phyloP scores from a whole-genome alignment of 2,797 vertebrate genomes.

The Phalloptychus januarius region DNA sequence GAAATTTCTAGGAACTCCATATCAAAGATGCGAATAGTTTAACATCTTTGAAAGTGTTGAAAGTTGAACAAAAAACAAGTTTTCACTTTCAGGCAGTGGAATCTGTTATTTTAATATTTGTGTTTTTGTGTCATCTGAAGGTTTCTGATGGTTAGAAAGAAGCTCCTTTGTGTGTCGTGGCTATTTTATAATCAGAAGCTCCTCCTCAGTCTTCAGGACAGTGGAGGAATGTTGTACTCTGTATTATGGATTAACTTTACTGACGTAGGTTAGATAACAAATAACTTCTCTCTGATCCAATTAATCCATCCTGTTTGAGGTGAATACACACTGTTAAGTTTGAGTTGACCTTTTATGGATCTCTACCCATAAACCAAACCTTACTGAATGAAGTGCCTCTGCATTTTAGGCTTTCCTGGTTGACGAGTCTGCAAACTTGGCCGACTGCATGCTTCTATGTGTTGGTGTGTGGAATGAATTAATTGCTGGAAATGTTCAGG shows the following conservation, averaged over 20 bases:
- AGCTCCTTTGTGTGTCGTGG: not conserved
- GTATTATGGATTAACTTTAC: conserved; percentile 15
- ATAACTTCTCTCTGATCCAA: not conserved
- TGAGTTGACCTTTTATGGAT: not conserved
- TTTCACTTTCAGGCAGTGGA: not conserved
- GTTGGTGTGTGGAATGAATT: not conserved
- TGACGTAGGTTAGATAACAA: not conserved
- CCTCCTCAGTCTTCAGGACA: not conserved
- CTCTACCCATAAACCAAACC: not conserved
- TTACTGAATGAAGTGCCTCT: not conserved
- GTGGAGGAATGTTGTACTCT: conserved; percentile 5
- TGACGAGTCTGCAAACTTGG: conserved; percentile 1
- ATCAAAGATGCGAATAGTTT: not conserved
- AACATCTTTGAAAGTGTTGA: too few relatives aligned
- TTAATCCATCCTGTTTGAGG: not conserved
- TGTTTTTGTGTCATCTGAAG: conserved; percentile 11
- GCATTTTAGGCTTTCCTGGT: not conserved
- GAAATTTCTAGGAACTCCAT: not conserved
- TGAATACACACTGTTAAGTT: not conserved
- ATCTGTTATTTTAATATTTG: not conserved
- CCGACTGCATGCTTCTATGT: not conserved
- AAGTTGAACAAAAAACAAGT: not conserved
- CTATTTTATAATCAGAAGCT: conserved; percentile 19
- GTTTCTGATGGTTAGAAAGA: conserved; percentile 6
- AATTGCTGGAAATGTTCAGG: not conserved